phyloP scores from a whole-genome alignment of 2,113 vertebrate species.

The Marcusenius ussheri region DNA sequence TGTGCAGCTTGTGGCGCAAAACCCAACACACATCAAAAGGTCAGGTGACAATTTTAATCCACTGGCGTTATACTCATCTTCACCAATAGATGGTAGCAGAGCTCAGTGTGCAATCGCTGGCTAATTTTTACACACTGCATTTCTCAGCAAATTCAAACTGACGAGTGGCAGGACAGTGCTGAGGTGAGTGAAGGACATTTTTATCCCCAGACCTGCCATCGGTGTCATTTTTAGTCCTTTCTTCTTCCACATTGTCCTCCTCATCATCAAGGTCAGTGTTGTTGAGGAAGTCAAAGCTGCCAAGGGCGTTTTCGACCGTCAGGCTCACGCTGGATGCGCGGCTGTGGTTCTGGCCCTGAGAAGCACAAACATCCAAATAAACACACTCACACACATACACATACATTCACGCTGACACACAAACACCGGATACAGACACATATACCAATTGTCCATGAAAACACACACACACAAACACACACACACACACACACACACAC shows the following conservation, averaged over 20 bases:
- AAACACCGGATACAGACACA: no score
- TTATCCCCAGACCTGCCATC: constrained; percentile 38
- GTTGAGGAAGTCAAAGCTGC: constrained; percentile 94
- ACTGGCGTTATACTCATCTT: neutral
- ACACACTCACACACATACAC: constrained; percentile 26
- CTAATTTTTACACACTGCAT: neutral
- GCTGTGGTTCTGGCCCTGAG: constrained; percentile 69
- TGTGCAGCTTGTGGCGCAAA: no score
- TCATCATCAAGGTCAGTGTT: constrained; percentile 77
- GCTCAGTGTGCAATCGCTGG: neutral
- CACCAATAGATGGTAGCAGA: constrained; percentile 41
- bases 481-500: neutral
- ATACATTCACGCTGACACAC: no score
- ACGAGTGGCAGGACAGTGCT: neutral
- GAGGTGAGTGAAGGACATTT: neutral
- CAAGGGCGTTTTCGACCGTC: constrained; percentile 81
- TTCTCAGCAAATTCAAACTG: neutral
- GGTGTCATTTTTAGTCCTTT: constrained; percentile 24
- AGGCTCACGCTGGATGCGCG: constrained; percentile 83
- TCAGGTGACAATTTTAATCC: neutral
- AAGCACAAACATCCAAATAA: constrained; percentile 39
- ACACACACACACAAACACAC: constrained; percentile 14
- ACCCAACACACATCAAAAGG: neutral
- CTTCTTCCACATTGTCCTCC: constrained; percentile 43
- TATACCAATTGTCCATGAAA: no score